Percentiles rank a stretch among this genome's conserved stretches.
Evolutionary conservation across 2,797 vertebrate genomes (phyloP).

Genomic region (Hippocampus kuda): DNA sequence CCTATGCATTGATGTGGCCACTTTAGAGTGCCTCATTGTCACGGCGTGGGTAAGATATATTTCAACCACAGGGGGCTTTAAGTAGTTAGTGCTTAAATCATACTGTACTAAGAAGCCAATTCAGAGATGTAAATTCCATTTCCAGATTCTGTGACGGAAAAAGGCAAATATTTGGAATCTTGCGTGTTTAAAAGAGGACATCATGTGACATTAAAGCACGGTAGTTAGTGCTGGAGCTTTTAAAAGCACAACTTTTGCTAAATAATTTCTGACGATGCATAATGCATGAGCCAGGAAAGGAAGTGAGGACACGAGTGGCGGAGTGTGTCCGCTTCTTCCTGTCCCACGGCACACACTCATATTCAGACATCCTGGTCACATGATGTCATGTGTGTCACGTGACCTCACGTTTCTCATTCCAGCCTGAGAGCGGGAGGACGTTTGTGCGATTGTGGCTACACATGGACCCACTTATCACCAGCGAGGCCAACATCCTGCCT

Average conservation of each 20-base stretch:
- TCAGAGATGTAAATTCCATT: not conserved
- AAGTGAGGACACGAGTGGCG: not conserved
- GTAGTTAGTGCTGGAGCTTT: slow-evolving; percentile 42
- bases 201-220: slow-evolving; percentile 28
- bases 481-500: not conserved
- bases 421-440: not conserved
- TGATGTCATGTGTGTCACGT: not conserved
- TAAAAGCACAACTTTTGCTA: slow-evolving; percentile 55
- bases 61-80: too few species aligned
- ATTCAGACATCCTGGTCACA: not conserved
- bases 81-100: too few species aligned
- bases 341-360: not conserved
- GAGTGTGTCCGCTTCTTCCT: not conserved
- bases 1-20: too few species aligned
- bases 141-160: not conserved
- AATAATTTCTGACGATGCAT: slow-evolving; percentile 67
- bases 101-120: too few species aligned
- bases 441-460: not conserved
- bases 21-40: too few species aligned
- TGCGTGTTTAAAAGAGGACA: slow-evolving; percentile 11
- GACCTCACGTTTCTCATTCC: not conserved
- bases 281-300: slow-evolving; percentile 46
- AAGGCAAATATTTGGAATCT: slow-evolving; percentile 7
- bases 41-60: too few species aligned
- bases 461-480: slow-evolving; percentile 3